Conservation (phyloP, 2,888 invertebrate genomes). For the Phania funesta region DNA sequence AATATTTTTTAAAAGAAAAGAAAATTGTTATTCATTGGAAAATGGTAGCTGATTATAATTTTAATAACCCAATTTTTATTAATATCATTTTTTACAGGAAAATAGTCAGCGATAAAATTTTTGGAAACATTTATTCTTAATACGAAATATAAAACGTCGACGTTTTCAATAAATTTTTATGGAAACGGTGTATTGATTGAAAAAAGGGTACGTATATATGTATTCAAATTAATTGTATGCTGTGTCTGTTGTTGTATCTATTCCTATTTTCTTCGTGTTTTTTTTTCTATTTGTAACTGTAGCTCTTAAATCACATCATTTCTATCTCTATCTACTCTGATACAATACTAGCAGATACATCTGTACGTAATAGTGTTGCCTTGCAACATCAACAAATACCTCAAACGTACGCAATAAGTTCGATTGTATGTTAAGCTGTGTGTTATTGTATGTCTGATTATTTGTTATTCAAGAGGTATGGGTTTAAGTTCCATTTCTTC, state of each 20-base stretch:
- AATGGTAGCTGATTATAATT: too few relatives aligned
- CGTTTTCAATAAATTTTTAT: not conserved
- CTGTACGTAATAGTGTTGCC: conserved; percentile 9
- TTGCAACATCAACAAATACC: conserved; percentile 21
- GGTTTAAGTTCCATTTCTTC: conserved; percentile 68
- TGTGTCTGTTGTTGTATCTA: conserved; percentile 18
- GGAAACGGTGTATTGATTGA: conserved; percentile 37
- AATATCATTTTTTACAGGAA: not conserved
- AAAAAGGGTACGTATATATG: conserved; percentile 46
- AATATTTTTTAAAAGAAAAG: not conserved
- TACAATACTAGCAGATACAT: conserved; percentile 5
- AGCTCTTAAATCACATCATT: conserved; percentile 71
- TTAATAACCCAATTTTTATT: not conserved
- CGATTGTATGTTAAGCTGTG: conserved; percentile 40
- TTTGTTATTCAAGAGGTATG: conserved; percentile 74
- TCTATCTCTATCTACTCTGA: conserved; percentile 48
- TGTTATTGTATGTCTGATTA: conserved; percentile 6
- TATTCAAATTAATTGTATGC: conserved; percentile 59
- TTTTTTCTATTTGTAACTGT: conserved; percentile 50
- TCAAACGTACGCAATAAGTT: conserved; percentile 60
- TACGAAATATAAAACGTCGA: not conserved
- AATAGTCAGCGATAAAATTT: not conserved
- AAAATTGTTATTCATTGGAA: too few relatives aligned
- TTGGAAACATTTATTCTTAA: too few relatives aligned
- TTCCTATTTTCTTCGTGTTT: conserved; percentile 9